Percentiles rank a stretch among this genome's conserved stretches.
phyloP scores from a whole-genome alignment of 2,113 vertebrate species.

The Nannobrachium achirus region DNA sequence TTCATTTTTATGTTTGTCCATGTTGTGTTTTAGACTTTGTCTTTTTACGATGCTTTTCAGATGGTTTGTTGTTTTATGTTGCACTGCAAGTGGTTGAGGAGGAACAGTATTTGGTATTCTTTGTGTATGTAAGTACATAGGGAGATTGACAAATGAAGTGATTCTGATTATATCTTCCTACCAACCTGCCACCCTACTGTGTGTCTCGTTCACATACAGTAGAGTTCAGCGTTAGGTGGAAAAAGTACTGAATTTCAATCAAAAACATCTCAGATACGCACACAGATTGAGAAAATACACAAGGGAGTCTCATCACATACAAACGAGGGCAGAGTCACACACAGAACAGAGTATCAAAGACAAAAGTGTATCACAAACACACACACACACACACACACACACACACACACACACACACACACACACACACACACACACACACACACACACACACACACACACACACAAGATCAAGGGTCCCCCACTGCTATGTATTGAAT shows the following conservation, averaged over 20 bases:
- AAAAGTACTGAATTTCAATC: constrained; percentile 3
- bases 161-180: too few relatives aligned
- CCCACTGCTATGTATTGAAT: neutral
- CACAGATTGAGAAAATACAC: neutral
- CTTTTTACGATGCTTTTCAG: too few relatives aligned
- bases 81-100: too few relatives aligned
- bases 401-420: neutral
- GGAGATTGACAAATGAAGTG: too few relatives aligned
- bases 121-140: too few relatives aligned
- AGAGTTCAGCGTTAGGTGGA: constrained; percentile 38
- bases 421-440: neutral
- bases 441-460: constrained; percentile 9
- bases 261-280: constrained; percentile 1
- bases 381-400: neutral
- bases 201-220: constrained; percentile 25
- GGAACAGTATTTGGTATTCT: too few relatives aligned
- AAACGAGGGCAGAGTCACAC: neutral
- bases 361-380: neutral
- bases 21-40: neutral
- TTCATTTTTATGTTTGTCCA: neutral
- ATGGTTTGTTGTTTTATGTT: too few relatives aligned
- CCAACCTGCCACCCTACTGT: neutral
- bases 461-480: too few relatives aligned
- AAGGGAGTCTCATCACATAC: too few relatives aligned
- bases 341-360: too few relatives aligned